Conservation (phyloP, 2,113 vertebrate species). For the Spizaetus ornatus region DNA sequence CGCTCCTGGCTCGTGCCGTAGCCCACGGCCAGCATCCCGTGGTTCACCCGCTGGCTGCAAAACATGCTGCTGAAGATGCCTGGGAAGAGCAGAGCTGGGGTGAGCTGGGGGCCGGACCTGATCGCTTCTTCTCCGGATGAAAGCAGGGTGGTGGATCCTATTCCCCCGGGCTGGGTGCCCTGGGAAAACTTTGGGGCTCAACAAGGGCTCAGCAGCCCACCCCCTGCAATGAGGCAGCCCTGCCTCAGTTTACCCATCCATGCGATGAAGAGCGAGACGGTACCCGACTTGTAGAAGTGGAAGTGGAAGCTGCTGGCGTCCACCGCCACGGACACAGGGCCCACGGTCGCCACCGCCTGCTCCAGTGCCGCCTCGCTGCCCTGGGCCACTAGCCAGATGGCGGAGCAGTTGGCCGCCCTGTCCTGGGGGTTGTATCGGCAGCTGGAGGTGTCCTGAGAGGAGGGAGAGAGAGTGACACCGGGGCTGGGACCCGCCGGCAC, state of each 20-base stretch:
- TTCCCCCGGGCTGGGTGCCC: no score
- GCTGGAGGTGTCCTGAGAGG: neutral
- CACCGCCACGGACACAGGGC: neutral
- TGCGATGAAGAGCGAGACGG: rapidly evolving
- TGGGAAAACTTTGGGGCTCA: neutral
- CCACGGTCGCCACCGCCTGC: neutral
- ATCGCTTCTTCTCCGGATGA: rapidly evolving
- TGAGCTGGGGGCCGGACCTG: rapidly evolving
- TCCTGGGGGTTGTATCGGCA: neutral
- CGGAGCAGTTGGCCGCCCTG: neutral
- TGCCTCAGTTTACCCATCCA: neutral
- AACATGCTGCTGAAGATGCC: neutral
- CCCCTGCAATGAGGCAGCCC: rapidly evolving
- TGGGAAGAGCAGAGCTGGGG: neutral
- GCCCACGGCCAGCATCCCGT: conserved; percentile 17
- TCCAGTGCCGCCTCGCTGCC: neutral
- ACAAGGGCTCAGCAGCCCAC: neutral
- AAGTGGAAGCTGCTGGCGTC: neutral
- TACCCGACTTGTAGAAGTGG: conserved; percentile 39
- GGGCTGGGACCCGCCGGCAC: neutral
- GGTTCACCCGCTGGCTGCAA: neutral
- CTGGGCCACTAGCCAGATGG: neutral
- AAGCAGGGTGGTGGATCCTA: neutral
- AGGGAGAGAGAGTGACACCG: rapidly evolving
- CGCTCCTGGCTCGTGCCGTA: neutral